Base-by-base conservation (phyloP, 2,888 invertebrate genomes). In the Rhagonycha fulva region DNA sequence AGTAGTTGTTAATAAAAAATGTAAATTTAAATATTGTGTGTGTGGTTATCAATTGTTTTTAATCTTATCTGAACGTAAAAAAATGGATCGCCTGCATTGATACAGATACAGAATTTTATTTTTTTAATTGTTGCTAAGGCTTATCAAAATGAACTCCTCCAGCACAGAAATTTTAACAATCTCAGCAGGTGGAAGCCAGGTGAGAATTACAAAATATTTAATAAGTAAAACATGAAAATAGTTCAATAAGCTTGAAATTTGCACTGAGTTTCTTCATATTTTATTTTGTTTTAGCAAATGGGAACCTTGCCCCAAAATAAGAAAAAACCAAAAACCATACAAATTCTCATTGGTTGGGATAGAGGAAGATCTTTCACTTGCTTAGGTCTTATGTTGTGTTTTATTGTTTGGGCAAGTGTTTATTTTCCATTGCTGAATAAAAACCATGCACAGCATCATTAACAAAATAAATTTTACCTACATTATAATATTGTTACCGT, bases 301-400 rank as follows among this genome's bases (percentile, higher is more conserved):
- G n/a, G 47, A n/a, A n/a, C 47, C n/a, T 5, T 10, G 12, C 9
- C 10, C 9, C 11, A 26, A 14, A 63, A 4, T 62, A 70, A 61
- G 12, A 60, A 24, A 3, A 68, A 71, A n/a, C 60, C 30, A 11
- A 72, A 75, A 32, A 11, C 60, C n/a, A 73, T 70, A 32, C 84
- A 86, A 62, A 82, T 88, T 9, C 76, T 89, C 14, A 82, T 89
- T 11, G 88, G 88, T 12, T 90, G 90, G 90, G 89, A 89, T 79
- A 85, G 80, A 30, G 87, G 87, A 70, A 87, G 88, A 70, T 85
- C 89, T 3, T 88, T 84, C 70, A 83, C 86, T 5, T 87, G 89
- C 83, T 74, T 88, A 3, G 81, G 83, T 7, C 82, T 90, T 60
- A 74, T 87, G 11, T 72, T 86, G 3, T 86, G 88, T 23, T 87